Conservation (phyloP, 2,113 vertebrate genomes). For the Amblyornis subalaris region DNA sequence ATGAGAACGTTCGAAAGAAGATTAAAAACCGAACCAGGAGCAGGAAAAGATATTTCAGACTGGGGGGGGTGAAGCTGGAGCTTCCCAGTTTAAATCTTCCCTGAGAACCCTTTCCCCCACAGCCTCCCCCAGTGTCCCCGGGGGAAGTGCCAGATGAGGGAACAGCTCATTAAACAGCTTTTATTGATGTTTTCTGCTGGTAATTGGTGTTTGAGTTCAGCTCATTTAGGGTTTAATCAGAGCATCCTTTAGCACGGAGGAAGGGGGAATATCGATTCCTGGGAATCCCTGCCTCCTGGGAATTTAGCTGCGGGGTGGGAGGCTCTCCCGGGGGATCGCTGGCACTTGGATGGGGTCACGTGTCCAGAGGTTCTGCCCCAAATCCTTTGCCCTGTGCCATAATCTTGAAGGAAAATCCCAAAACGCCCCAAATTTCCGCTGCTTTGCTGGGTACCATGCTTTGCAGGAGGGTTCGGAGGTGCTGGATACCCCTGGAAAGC, state of each 20-base stretch:
- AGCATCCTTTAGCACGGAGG: not conserved
- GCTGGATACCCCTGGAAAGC: not conserved
- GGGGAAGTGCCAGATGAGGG: not conserved
- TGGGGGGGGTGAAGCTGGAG: too few relatives aligned
- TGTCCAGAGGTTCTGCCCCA: not conserved
- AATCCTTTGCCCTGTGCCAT: not conserved
- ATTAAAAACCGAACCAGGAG: not conserved
- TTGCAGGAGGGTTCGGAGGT: not conserved
- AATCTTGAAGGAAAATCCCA: not conserved
- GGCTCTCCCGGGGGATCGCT: not conserved
- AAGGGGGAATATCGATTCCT: not conserved
- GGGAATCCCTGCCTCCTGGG: too few relatives aligned
- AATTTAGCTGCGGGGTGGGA: rapidly evolving
- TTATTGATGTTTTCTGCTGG: slow-evolving; percentile 16
- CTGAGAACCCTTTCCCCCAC: not conserved
- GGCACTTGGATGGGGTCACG: not conserved
- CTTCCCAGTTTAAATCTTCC: not conserved
- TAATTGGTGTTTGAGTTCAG: not conserved
- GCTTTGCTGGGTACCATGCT: not conserved
- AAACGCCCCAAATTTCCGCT: not conserved
- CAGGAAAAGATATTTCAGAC: not conserved
- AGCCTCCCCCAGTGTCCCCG: not conserved
- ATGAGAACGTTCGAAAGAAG: not conserved
- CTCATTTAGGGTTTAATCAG: slow-evolving; percentile 47
- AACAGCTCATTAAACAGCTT: not conserved